A percentile compares a stretch with the other conserved stretches of the same genome.
Conservation (phyloP, 2,113 vertebrate species). For the Caloenas nicobarica region DNA sequence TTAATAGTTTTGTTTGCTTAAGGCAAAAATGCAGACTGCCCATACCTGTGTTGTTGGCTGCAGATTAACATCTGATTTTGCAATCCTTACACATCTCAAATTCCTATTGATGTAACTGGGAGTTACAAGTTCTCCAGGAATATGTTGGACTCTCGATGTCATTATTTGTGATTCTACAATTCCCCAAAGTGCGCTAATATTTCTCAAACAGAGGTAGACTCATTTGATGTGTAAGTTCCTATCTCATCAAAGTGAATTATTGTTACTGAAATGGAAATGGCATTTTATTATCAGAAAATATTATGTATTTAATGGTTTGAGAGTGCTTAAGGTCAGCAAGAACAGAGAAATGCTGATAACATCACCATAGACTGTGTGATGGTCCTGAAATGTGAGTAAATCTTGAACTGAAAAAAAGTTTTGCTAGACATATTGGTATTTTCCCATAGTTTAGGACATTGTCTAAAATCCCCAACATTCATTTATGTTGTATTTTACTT, state of each 20-base stretch:
- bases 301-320: conserved; percentile 61
- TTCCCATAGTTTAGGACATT: background rate
- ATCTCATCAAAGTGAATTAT: conserved; percentile 45
- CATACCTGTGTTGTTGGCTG: conserved; percentile 24
- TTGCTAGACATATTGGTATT: background rate
- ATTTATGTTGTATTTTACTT: background rate
- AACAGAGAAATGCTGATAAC: conserved; percentile 38
- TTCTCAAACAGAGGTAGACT: background rate
- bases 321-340: conserved; percentile 55
- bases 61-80: conserved; percentile 63
- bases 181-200: background rate
- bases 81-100: conserved; percentile 27
- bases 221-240: background rate
- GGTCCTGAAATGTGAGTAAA: background rate
- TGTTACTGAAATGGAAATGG: conserved; percentile 60
- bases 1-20: conserved; percentile 66
- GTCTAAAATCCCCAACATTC: background rate
- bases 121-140: conserved; percentile 38
- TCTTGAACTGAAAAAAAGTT: background rate
- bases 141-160: background rate
- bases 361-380: background rate
- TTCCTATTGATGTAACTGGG: background rate
- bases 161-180: background rate
- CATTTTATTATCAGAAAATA: conserved; percentile 61
- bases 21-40: conserved; percentile 65